These are phyloP conservation scores for Syngnathus scovelli DNA, from an alignment of 2,113 vertebrate genomes.

Conservation along the genomic window DNA sequence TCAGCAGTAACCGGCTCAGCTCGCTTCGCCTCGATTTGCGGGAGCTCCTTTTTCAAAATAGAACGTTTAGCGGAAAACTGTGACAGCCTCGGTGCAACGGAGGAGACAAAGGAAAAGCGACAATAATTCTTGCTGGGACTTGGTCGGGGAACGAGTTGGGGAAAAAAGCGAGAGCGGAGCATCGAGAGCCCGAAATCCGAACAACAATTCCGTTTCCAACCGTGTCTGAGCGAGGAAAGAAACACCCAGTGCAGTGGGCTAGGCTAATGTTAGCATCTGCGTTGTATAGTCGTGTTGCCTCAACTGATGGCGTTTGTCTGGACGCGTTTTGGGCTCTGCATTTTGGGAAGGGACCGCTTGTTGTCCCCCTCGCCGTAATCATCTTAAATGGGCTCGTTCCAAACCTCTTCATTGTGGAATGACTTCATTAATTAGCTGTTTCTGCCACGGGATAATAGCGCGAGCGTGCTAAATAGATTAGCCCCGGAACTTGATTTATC, in stretches of 20 bases:
- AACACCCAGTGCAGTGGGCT: too few species aligned
- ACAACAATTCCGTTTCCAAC: too few species aligned
- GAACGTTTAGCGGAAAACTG: not conserved
- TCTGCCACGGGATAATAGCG: constrained; percentile 93
- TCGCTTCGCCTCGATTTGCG: not conserved
- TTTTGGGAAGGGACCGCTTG: constrained; percentile 75
- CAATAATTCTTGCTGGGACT: not conserved
- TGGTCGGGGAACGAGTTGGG: not conserved
- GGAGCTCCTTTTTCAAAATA: not conserved
- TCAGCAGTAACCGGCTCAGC: not conserved
- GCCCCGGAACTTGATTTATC: constrained; percentile 89
- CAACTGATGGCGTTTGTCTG: not conserved
- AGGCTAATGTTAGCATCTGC: not conserved
- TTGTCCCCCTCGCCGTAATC: constrained; percentile 87
- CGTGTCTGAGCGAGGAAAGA: too few species aligned
- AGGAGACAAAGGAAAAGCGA: not conserved
- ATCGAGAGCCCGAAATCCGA: too few species aligned
- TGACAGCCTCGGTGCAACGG: too few species aligned
- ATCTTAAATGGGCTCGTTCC: constrained; percentile 97
- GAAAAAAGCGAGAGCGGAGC: not conserved
- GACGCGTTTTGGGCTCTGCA: constrained; percentile 28
- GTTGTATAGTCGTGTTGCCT: too few species aligned
- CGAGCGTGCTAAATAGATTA: constrained; percentile 97
- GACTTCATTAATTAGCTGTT: constrained; percentile 99
- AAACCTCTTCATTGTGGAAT: constrained; percentile 97